phyloP scores from a whole-genome alignment of 2,888 invertebrate genomes.

The Melikaiella ostensackeni region DNA sequence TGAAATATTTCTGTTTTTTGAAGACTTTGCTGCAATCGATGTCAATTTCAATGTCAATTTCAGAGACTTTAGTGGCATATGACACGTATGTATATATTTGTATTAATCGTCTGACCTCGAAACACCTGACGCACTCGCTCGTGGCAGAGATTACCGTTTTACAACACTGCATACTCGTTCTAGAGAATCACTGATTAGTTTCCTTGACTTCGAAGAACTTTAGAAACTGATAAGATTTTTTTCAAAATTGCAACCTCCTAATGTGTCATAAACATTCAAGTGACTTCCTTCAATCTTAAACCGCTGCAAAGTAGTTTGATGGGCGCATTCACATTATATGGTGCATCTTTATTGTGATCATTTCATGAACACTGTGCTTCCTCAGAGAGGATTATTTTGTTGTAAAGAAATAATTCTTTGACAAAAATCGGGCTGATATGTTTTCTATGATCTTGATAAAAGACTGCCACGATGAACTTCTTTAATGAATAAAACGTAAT shows the following conservation, averaged over 20 bases:
- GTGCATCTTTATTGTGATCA: no score
- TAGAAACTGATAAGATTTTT: slow-evolving; percentile 26
- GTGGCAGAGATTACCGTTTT: slow-evolving; percentile 32
- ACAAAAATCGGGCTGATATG: no score
- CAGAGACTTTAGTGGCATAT: slow-evolving; percentile 20
- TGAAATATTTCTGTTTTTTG: slow-evolving; percentile 7
- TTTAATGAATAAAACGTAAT: no score
- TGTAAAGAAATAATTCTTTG: no score
- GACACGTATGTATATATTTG: slow-evolving; percentile 22
- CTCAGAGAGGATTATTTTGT: no score
- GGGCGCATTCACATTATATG: no score
- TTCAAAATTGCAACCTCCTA: neutral
- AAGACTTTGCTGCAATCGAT: slow-evolving; percentile 29
- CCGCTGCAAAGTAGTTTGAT: no score
- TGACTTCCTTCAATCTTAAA: neutral
- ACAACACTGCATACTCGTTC: slow-evolving; percentile 12
- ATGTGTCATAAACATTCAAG: neutral
- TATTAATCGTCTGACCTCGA: slow-evolving; percentile 34
- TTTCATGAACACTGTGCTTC: no score
- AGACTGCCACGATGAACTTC: no score
- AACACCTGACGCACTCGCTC: slow-evolving; percentile 40
- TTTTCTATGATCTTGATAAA: no score
- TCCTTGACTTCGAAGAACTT: slow-evolving; percentile 36
- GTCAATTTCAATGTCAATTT: slow-evolving; percentile 28
- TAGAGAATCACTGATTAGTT: slow-evolving; percentile 31